phyloP scores from a whole-genome alignment of 2,113 vertebrate species.

The Prunella fulvescens region DNA sequence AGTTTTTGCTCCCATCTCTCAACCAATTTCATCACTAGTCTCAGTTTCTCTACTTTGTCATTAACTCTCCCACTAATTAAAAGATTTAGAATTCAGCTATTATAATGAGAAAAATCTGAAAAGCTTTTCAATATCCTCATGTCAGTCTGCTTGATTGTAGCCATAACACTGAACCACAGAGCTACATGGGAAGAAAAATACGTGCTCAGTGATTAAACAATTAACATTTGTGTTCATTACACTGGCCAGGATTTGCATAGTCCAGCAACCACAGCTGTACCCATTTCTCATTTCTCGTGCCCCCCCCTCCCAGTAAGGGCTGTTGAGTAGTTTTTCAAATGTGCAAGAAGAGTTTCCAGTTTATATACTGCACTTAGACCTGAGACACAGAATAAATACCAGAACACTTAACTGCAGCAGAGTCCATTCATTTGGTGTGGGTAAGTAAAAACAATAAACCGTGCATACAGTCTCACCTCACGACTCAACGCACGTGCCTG shows the following conservation, averaged over 20 bases:
- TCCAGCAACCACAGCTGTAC: background rate
- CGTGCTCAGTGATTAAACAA: background rate
- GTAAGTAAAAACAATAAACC: background rate
- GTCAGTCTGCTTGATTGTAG: background rate
- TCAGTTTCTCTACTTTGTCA: background rate
- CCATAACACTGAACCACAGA: background rate
- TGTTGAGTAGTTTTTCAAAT: background rate
- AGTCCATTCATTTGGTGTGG: background rate
- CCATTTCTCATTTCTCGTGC: background rate
- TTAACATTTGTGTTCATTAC: background rate
- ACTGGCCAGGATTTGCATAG: background rate
- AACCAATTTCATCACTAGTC: background rate
- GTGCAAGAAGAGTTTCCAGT: background rate
- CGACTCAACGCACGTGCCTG: slow-evolving; percentile 74
- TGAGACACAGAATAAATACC: background rate
- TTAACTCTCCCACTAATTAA: background rate
- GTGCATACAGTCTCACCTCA: slow-evolving; percentile 75
- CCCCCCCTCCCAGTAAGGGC: background rate
- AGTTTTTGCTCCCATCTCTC: background rate
- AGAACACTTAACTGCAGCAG: background rate
- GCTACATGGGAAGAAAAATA: background rate
- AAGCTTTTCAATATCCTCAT: background rate
- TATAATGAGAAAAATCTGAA: background rate
- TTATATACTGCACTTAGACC: background rate
- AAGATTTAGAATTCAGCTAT: background rate